Evolutionary conservation across 2,888 invertebrate genomes (phyloP), one percentile per base, ranked within the genome.

Genomic region (Melieria picta): DNA sequence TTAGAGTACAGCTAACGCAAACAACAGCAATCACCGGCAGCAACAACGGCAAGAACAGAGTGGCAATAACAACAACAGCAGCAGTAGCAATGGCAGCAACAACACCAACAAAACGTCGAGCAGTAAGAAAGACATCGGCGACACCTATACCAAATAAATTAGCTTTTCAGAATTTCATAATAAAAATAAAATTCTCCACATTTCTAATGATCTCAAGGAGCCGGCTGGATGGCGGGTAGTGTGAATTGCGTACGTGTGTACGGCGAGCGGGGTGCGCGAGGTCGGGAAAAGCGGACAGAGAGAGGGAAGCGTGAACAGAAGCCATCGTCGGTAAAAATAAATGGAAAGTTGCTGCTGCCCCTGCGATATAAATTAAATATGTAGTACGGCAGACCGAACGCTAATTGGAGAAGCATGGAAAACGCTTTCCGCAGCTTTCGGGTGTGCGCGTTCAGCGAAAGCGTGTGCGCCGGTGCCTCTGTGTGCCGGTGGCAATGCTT

Each of bases 331-430:
- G 11, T 11, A 58, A 30, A 58, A 48, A 43, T 30, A 30, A 30
- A 30, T 30, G 30, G 30, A 30, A 16, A 57, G 13, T 5, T 52
- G 45, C 48, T 64, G 64, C 64, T 64, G 48, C 11, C 48, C 16
- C 16, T 48, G 16, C 76, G 81, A 75, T 82, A 81, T 81, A 81
- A 81, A 82, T 82, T 81, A 82, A 82, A 80, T 72, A 74, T 79
- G 58, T 58, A 58, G 30, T 58, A 58, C 58, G 10, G 10, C 58
- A 80, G 82, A 80, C 74, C 78, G 75, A 75, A 79, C 80, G 81
- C 81, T 81, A 81, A 81, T 81, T 83, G 78, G 81, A 80, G 75
- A 78, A 77, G 79, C 82, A 81, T 82, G 81, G 72, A 71, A 71
- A 58, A 58, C 13, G 72, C 30, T 30, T 30, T 30, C 30, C 30